Evolutionary conservation across 1,140 invertebrate genomes (phyloP), one percentile per base, ranked within the genome.

Genomic region (Sarcophaga bullata): DNA sequence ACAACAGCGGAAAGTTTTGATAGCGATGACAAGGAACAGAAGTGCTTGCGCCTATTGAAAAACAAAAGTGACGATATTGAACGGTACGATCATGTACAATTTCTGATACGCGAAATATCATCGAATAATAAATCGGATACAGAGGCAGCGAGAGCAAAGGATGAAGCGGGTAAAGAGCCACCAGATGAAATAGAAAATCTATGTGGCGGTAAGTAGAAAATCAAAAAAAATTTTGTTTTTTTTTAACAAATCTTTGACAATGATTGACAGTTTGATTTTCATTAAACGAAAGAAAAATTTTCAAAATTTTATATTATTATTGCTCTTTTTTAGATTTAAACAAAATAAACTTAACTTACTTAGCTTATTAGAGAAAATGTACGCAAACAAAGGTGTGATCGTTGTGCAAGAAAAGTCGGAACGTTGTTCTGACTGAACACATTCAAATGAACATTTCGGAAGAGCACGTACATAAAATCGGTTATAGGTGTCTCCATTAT

Each of bases 61-160:
- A 90, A 90, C 83, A 90, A 90, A 73, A 89, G 88, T 68, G 89
- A 90, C 78, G 89, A 90, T 81, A 89, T 90, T 83, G 89, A 90
- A 85, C 86, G 89, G 10, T 95, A 94, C 75, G 97, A 98, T 91
- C 97, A 98, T 87, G 96, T 98, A 0, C 97, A 98, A 91, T 98
- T 98, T 91, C 92, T 97, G 50, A 99, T 98, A 88, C 95, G 94
- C 6, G 96, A 98, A 89, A 95, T 94, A 81, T 94, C 94, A 82
- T 84, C 86, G 84, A 85, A 84, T 68, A 86, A 84, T 82, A 89
- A 89, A 76, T 73, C 49, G 6, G 48, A 54, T 50, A 80, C 52
- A 19, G 72, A 80, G 9, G 76, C 76, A 82, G 19, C 58, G 19
- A 72, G 92, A 91, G 1, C 91, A 92, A 8, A 92, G 52, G 92